Evolutionary conservation across 2,113 vertebrate species (phyloP).

Genomic region (Brevimyrus niger): DNA sequence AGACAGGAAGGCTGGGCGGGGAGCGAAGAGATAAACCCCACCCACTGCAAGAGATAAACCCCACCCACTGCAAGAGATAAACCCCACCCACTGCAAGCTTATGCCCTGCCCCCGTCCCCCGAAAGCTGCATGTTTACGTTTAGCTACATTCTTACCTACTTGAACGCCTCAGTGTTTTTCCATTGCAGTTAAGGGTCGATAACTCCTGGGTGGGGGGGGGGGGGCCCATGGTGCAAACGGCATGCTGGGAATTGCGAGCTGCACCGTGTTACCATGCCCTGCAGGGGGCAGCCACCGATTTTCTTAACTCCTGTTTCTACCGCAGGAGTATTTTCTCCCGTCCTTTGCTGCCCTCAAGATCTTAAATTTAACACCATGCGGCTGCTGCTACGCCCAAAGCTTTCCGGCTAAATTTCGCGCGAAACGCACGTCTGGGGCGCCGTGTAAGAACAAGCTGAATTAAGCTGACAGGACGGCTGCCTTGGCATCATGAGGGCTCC

Average conservation of each 20-base stretch:
- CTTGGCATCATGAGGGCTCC: neutral
- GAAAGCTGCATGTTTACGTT: neutral
- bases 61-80: neutral
- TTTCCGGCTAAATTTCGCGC: neutral
- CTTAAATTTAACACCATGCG: neutral
- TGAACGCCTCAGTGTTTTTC: neutral
- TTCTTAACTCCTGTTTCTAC: neutral
- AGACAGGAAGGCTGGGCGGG: neutral
- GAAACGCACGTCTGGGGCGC: neutral
- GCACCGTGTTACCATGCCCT: neutral
- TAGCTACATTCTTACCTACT: neutral
- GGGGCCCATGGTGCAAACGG: neutral
- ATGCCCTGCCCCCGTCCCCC: neutral
- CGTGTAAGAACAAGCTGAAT: neutral
- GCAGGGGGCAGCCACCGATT: neutral
- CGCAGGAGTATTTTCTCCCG: neutral
- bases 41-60: neutral
- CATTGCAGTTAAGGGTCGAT: neutral
- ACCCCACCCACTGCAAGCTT: neutral
- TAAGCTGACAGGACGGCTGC: neutral
- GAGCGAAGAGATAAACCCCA: neutral
- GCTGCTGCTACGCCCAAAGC: neutral
- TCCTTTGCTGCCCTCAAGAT: neutral
- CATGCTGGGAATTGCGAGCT: neutral
- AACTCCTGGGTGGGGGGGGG: neutral